These are phyloP conservation scores for Alethe castanea DNA, from an alignment of 2,113 vertebrate genomes.

Conservation along the genomic window DNA sequence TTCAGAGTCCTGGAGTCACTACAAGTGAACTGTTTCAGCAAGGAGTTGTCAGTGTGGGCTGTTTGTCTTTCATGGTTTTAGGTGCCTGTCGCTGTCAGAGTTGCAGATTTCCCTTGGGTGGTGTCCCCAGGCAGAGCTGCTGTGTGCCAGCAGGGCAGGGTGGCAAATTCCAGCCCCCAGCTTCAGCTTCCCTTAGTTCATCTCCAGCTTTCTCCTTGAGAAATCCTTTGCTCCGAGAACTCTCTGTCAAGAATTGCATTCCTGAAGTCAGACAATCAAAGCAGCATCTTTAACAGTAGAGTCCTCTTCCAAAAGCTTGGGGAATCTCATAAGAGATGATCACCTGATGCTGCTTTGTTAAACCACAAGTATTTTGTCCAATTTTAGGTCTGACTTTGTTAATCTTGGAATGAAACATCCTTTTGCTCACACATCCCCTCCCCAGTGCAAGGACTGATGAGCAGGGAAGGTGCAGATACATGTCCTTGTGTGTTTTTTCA, in stretches of 20 bases:
- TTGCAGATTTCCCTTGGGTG: background rate
- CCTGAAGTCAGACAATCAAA: background rate
- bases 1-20: no score
- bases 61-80: accelerated
- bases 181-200: background rate
- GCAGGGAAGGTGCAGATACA: accelerated
- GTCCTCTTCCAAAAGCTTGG: background rate
- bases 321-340: background rate
- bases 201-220: background rate
- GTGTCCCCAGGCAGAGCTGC: background rate
- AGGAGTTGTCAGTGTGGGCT: background rate
- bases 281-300: background rate
- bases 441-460: background rate
- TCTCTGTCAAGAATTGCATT: background rate
- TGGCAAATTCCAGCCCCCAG: background rate
- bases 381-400: background rate
- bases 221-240: background rate
- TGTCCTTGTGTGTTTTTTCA: background rate
- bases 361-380: background rate
- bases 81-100: background rate
- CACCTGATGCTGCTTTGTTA: background rate
- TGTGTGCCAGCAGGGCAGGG: background rate
- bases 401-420: background rate
- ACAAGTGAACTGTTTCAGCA: accelerated
- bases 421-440: background rate